These are phyloP conservation scores for Tympanuchus pallidicinctus DNA, from an alignment of 2,113 vertebrate species.

Conservation along the genomic window DNA sequence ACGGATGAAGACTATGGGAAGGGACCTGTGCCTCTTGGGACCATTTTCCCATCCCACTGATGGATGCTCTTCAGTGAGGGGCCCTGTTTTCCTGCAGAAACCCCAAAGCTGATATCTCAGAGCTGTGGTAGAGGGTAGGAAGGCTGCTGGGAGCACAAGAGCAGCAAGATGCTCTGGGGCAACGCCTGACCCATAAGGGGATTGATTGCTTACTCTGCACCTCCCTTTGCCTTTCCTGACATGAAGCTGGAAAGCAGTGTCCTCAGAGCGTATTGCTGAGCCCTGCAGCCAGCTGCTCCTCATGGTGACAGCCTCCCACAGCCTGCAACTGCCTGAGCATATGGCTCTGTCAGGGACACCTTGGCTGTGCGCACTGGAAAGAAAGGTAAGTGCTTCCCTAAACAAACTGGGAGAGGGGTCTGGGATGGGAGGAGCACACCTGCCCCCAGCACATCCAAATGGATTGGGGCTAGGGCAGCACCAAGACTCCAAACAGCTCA, in stretches of 20 bases:
- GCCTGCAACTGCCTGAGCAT: rapidly evolving
- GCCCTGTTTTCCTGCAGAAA: not conserved
- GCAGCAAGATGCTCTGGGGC: not conserved
- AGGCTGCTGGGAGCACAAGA: not conserved
- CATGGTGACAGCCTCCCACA: not conserved
- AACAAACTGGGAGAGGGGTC: not conserved
- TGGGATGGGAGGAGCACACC: not conserved
- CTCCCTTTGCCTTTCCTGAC: rapidly evolving
- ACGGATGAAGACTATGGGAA: not conserved
- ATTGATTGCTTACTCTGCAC: not conserved
- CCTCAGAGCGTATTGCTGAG: not conserved
- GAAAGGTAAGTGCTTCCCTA: conserved; percentile 20
- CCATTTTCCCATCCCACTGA: not conserved
- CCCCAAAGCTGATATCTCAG: rapidly evolving
- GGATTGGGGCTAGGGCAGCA: not conserved
- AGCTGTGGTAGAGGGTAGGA: rapidly evolving
- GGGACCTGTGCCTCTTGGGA: not conserved
- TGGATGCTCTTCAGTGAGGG: not conserved
- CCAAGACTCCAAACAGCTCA: not conserved
- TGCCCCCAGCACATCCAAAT: not conserved
- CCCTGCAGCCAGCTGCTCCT: not conserved
- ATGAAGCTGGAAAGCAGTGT: rapidly evolving
- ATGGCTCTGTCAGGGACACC: not conserved
- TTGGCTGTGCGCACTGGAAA: not conserved
- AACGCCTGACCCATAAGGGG: not conserved